Evolutionary conservation across 2,888 invertebrate species (phyloP).

Genomic region (Merodon equestris): DNA sequence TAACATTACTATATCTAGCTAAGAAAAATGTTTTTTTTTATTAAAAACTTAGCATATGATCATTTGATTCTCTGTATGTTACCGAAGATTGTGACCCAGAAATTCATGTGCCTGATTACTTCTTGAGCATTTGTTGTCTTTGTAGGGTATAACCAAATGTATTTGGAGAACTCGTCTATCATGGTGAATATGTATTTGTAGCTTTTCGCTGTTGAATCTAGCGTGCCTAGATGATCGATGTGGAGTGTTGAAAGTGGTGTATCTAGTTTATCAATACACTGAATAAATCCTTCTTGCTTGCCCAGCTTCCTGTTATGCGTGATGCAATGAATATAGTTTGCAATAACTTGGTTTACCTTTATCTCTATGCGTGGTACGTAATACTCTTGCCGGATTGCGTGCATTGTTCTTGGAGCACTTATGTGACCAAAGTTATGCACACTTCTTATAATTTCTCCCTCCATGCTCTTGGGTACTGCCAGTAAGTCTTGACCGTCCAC

Average conservation of each 20-base stretch:
- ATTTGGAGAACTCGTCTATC: background rate
- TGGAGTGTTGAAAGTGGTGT: background rate
- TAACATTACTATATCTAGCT: too few species aligned
- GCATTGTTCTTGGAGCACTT: background rate
- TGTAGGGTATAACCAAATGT: slow-evolving; percentile 9
- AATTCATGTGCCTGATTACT: slow-evolving; percentile 5
- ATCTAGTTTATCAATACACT: slow-evolving; percentile 45
- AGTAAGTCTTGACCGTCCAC: background rate
- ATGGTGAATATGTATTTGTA: background rate
- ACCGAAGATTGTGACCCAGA: slow-evolving; percentile 34
- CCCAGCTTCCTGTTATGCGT: slow-evolving; percentile 69
- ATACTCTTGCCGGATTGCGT: background rate
- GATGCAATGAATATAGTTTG: slow-evolving; percentile 52
- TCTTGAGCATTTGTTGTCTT: slow-evolving; percentile 21
- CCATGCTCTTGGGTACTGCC: background rate
- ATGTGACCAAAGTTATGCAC: background rate
- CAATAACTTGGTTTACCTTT: slow-evolving; percentile 4
- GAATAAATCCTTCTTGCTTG: slow-evolving; percentile 72
- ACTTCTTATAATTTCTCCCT: background rate
- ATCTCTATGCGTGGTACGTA: background rate
- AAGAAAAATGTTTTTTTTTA: too few species aligned
- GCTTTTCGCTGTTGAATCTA: background rate
- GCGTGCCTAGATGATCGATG: background rate
- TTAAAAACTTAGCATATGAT: too few species aligned
- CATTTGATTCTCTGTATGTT: slow-evolving; percentile 37